Evolutionary conservation across 2,888 invertebrate genomes (phyloP), one percentile per base, ranked within the genome.

Genomic region (Hyppa rectilinea): DNA sequence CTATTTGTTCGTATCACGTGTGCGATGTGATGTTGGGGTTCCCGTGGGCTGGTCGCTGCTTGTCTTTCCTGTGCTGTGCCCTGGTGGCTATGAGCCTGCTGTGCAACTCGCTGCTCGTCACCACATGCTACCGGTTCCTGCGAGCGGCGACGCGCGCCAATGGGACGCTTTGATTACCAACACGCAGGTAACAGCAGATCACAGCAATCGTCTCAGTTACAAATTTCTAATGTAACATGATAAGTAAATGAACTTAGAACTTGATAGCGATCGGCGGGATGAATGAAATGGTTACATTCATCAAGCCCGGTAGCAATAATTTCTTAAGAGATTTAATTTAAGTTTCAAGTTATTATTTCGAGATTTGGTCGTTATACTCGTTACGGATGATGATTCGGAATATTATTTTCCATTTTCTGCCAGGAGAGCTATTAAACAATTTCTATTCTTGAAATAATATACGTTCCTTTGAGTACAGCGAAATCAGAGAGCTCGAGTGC

Each of bases 71-170:
- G 52, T 59, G 66, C 26, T 62, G 52, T 14, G 49, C 31, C 20
- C 34, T 72, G 34, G 9, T 67, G 26, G 71, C 62, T 4, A 43
- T 72, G 58, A 80, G 70, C 72, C 56, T 83, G 52, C 26, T 71
- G 52, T 69, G 50, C 29, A 69, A 62, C 53, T 45, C 50, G 9
- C 36, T 81, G 43, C 60, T 66, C 5, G 68, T 71, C 55, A 67
- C 64, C 38, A 47, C 64, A 45, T 80, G 80, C 58, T 69, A 66
- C 65, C 72, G 68, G 53, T 36, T 77, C 20, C 36, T 77, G 10
- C 62, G 49, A 10, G 66, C 40, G 29, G 20, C 43, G 20, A 58
- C 47, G 58, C 50, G 63, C 36, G 40, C 14, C 55, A 69, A 82
- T 78, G 71, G 49, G 14, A 69, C 80, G 10, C 59, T 55, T 26